Base-by-base conservation (phyloP, 2,113 vertebrate genomes). In the Sapajus apella region DNA sequence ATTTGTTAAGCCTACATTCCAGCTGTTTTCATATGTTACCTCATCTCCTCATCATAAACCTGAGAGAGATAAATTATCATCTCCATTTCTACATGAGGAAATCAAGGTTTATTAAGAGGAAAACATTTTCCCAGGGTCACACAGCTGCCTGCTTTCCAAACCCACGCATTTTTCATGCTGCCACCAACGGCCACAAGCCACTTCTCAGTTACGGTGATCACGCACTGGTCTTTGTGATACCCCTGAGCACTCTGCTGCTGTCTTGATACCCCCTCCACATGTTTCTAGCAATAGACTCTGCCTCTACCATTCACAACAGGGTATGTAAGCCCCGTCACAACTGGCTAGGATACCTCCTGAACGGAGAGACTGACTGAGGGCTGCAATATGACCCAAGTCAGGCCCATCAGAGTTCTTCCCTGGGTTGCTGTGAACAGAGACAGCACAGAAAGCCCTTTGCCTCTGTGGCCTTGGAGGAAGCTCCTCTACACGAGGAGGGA, bases 51-150 rank as follows among this genome's bases (percentile, higher is more conserved):
- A 81, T 25, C 27, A 82, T 82, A 50, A 68, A 90, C 3, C 32
- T 45, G 13, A 23, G 43, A 72, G 11, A 64, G 8, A 55, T 66
- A 89, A 85, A 89, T 82, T 45, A 52, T 58, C 52, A 64, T 30
- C 40, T 50, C 50, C n/a, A 30, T 64, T 94, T 83, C 87, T 89
- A 83, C 55, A 92, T n/a, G 45, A 95, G 43, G 32, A 83, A 70
- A 81, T 68, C 77, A 70, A 87, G 64, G 5, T 76, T 81, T 50
- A 52, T 17, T 83, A 70, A 76, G 14, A 25, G 61, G 58, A 70
- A 76, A 45, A 64, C 18, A 43, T 37, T 76, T n/a, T 50, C 66
- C 72, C 55, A 47, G 43, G 45, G 9, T 84, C 58, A 73, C 58
- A 82, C 8, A 94, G 58, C 75, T 83, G 85, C 86, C 64, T 66